Evolutionary conservation across 2,888 invertebrate species (phyloP).

Genomic region (Cyrtodaria siliqua): DNA sequence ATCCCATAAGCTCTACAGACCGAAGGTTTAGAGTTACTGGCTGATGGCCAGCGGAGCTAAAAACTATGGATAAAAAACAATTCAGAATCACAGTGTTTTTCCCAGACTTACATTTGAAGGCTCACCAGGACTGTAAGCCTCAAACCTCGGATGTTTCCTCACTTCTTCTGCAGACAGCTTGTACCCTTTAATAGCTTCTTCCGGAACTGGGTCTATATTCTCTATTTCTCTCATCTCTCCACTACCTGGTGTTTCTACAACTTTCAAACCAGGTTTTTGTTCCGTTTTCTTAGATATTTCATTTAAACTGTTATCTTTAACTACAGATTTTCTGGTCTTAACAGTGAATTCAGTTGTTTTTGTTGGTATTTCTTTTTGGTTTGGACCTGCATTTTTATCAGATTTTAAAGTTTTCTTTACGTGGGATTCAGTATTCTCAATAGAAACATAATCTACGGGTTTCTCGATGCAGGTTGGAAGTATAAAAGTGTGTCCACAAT

Average conservation of each 20-base stretch:
- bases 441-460: conserved; percentile 52
- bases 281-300: background rate
- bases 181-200: conserved; percentile 71
- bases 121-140: conserved; percentile 76
- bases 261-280: conserved; percentile 15
- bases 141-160: conserved; percentile 75
- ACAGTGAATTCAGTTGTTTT: conserved; percentile 9
- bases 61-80: no score
- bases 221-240: conserved; percentile 9
- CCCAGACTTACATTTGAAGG: conserved; percentile 78
- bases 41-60: no score
- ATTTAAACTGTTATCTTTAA: no score
- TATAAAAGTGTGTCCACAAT: conserved; percentile 5
- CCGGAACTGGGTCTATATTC: conserved; percentile 67
- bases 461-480: conserved; percentile 52
- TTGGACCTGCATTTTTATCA: conserved; percentile 14
- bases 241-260: background rate
- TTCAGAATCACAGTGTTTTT: no score
- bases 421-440: background rate
- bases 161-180: conserved; percentile 77
- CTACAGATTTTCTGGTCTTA: background rate
- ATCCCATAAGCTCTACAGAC: no score
- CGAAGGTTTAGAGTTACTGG: no score
- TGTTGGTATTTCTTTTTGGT: conserved; percentile 8
- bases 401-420: background rate